These are phyloP conservation scores for Festucalex cinctus DNA, from an alignment of 2,113 vertebrate species.

Conservation along the genomic window DNA sequence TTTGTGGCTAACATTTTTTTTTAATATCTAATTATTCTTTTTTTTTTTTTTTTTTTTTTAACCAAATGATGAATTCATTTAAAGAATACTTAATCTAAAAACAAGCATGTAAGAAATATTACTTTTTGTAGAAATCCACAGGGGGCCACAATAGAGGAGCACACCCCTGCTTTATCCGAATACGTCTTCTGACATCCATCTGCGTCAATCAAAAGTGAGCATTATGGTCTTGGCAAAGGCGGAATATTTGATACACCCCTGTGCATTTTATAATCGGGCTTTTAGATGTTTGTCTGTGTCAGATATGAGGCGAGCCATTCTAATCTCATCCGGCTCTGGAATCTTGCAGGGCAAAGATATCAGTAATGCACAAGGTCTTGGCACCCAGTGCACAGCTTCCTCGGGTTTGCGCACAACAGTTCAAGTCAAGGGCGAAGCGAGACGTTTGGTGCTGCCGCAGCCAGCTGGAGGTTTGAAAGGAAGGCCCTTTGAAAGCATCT, in stretches of 20 bases:
- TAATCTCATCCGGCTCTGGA: constrained; percentile 36
- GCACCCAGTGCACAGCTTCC: constrained; percentile 10
- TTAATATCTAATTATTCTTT: no score
- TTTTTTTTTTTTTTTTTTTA: no score
- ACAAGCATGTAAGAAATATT: no score
- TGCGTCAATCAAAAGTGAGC: neutral
- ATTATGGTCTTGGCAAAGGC: neutral
- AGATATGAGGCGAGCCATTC: constrained; percentile 4
- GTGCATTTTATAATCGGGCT: constrained; percentile 2
- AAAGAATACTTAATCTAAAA: no score
- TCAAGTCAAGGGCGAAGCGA: constrained; percentile 18
- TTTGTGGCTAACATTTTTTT: no score
- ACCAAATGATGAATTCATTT: no score
- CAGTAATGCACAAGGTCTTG: constrained; percentile 14
- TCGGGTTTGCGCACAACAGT: constrained; percentile 42
- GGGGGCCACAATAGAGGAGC: no score
- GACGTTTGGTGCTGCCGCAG: constrained; percentile 40
- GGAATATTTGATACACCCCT: neutral
- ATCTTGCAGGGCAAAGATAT: constrained; percentile 43
- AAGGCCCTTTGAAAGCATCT: constrained; percentile 48
- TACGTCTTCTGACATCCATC: neutral
- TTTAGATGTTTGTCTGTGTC: constrained; percentile 15
- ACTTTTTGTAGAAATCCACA: no score
- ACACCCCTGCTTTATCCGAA: no score
- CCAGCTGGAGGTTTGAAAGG: constrained; percentile 44